A percentile compares a stretch with the other conserved stretches of the same genome.
Conservation (phyloP, 2,888 invertebrate species). For the Leptinotarsa juncta region DNA sequence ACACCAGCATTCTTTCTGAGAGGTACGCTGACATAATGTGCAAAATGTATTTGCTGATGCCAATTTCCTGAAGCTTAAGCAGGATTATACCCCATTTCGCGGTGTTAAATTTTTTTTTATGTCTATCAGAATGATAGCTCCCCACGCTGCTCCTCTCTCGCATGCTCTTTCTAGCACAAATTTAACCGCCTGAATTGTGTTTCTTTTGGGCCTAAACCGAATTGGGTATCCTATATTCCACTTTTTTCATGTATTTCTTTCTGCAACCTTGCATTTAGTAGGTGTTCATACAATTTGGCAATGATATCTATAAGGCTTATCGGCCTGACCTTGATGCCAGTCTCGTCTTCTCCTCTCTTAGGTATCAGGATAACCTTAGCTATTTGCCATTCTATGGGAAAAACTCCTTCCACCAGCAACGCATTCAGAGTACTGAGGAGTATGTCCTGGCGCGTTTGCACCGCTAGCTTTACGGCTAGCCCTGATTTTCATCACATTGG, state of each 20-base stretch:
- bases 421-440: background rate
- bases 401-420: background rate
- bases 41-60: background rate
- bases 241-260: background rate
- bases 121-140: background rate
- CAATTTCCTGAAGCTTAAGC: background rate
- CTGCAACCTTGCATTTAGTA: background rate
- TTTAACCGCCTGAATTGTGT: background rate
- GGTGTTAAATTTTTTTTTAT: slow-evolving; percentile 17
- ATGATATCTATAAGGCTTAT: slow-evolving; percentile 10
- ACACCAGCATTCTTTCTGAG: too few species aligned
- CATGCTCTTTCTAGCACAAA: background rate
- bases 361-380: slow-evolving; percentile 21
- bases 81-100: slow-evolving; percentile 7
- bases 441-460: background rate
- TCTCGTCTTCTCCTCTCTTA: background rate
- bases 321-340: background rate
- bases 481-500: background rate
- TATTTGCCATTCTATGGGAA: slow-evolving; percentile 14
- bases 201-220: background rate
- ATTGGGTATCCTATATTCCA: background rate
- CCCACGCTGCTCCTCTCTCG: background rate
- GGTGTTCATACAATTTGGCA: background rate
- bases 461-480: background rate
- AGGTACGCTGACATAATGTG: background rate